Conservation (phyloP, 2,113 vertebrate genomes). For the Syrrhaptes paradoxus region DNA sequence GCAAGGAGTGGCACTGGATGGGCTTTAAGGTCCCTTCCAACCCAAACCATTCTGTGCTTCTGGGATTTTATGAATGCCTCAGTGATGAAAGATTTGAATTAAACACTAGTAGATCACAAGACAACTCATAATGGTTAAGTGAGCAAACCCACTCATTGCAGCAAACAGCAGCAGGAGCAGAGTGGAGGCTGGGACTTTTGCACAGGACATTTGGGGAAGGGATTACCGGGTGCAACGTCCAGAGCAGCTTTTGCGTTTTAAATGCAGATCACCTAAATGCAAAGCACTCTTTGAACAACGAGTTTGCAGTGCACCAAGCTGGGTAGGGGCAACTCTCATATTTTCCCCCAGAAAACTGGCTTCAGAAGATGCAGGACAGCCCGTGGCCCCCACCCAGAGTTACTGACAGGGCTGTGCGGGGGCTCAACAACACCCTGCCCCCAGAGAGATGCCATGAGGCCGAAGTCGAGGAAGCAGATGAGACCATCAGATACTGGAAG, state of each 20-base stretch:
- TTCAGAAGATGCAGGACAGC: not conserved
- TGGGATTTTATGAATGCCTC: not conserved
- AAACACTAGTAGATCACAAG: not conserved
- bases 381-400: fast-evolving
- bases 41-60: too few relatives aligned
- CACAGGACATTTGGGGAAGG: not conserved
- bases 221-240: not conserved
- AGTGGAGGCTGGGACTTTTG: not conserved
- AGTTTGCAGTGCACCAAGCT: not conserved
- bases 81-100: not conserved
- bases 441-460: not conserved
- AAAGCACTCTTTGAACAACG: not conserved
- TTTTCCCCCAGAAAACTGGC: not conserved
- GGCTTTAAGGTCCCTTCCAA: too few relatives aligned
- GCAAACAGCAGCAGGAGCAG: not conserved
- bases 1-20: too few relatives aligned
- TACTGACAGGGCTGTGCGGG: not conserved
- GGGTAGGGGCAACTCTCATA: not conserved
- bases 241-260: not conserved
- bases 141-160: not conserved
- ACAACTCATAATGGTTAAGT: not conserved
- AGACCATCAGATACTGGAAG: not conserved
- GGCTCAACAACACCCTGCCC: not conserved
- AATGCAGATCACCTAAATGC: not conserved
- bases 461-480: fast-evolving